Evolutionary conservation across 2,113 vertebrate species (phyloP).

Genomic region (Parus major): DNA sequence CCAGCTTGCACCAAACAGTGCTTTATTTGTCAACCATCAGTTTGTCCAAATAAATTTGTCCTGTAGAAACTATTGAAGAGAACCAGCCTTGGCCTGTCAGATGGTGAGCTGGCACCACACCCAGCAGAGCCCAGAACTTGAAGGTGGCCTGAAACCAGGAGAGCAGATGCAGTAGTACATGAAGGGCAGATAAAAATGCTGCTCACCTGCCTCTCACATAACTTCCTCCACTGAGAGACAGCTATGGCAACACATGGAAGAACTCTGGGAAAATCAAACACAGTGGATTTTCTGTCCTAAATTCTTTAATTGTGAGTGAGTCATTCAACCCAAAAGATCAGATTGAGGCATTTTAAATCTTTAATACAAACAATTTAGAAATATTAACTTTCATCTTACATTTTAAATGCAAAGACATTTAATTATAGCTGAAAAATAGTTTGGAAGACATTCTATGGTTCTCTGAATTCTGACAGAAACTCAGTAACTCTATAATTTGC

Average conservation of each 20-base stretch:
- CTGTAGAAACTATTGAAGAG: not conserved
- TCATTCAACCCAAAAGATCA: not conserved
- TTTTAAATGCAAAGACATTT: not conserved
- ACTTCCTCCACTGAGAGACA: not conserved
- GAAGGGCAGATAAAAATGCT: accelerated
- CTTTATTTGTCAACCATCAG: not conserved
- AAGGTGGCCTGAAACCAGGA: not conserved
- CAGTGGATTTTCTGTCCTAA: not conserved
- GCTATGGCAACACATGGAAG: not conserved
- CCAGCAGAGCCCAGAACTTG: not conserved
- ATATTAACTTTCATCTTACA: not conserved
- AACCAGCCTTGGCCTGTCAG: not conserved
- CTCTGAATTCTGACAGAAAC: not conserved
- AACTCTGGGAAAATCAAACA: not conserved
- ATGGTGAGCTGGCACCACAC: not conserved
- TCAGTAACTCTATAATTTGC: not conserved
- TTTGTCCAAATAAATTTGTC: not conserved
- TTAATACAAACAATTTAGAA: not conserved
- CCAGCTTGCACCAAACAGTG: not conserved
- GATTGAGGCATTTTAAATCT: not conserved
- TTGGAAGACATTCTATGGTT: not conserved
- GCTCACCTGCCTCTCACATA: not conserved
- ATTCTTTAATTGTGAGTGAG: too few species aligned
- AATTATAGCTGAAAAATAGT: not conserved
- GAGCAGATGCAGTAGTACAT: not conserved